These are phyloP conservation scores for Acrobasis suavella DNA, from an alignment of 2,888 invertebrate genomes.

Conservation along the genomic window DNA sequence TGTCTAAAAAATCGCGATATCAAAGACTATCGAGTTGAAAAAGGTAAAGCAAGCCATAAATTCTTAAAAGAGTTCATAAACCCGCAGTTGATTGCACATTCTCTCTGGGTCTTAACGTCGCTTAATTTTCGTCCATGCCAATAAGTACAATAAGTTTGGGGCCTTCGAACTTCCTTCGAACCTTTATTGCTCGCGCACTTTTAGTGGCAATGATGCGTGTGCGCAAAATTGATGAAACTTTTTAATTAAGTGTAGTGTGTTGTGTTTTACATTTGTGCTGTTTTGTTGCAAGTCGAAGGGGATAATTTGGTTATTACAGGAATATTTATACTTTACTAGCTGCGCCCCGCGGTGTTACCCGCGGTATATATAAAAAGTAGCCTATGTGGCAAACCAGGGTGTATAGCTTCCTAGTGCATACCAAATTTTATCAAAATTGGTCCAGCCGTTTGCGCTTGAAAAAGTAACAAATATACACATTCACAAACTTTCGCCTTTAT, in stretches of 20 bases:
- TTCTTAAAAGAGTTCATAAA: conserved; percentile 19
- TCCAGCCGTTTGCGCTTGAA: no score
- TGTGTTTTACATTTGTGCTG: not conserved
- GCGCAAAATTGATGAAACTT: conserved; percentile 11
- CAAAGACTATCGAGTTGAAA: not conserved
- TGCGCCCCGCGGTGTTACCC: no score
- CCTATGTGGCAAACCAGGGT: no score
- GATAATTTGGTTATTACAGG: not conserved
- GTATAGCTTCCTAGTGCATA: no score
- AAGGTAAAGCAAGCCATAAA: conserved; percentile 13
- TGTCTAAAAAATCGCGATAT: not conserved
- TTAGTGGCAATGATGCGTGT: conserved; percentile 28
- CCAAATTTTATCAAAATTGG: no score
- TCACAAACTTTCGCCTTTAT: no score
- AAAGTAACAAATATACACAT: no score
- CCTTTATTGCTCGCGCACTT: conserved; percentile 42
- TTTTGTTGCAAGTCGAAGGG: not conserved
- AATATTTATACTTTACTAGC: no score
- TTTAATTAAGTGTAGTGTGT: conserved; percentile 6
- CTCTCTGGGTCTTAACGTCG: conserved; percentile 30
- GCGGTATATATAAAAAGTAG: no score
- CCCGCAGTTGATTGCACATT: conserved; percentile 23
- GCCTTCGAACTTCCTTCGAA: conserved; percentile 21
- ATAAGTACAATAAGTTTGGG: conserved; percentile 40
- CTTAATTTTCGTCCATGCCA: conserved; percentile 41